phyloP scores from a whole-genome alignment of 2,797 vertebrate genomes.

The Myotis findleyi region DNA sequence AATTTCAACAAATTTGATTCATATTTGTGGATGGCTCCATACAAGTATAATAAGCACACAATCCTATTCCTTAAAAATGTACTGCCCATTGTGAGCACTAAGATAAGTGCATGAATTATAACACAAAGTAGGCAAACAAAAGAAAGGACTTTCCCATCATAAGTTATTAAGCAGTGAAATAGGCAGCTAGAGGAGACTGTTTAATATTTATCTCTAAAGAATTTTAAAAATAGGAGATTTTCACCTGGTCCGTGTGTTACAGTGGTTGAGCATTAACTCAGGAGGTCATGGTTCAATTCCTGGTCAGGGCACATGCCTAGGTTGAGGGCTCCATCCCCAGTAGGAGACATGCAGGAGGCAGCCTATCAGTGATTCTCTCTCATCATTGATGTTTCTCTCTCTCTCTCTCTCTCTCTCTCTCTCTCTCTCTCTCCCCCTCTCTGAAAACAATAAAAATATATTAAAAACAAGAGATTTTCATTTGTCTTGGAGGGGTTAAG shows the following conservation, averaged over 20 bases:
- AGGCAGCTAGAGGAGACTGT: background rate
- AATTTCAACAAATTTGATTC: background rate
- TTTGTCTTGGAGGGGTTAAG: background rate
- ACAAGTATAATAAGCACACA: background rate
- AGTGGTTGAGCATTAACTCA: too few species aligned
- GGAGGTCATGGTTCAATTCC: too few species aligned
- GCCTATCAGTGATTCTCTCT: too few species aligned
- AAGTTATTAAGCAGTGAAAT: background rate
- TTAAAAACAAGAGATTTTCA: background rate
- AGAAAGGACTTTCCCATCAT: background rate
- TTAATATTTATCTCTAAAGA: background rate
- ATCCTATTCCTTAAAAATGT: background rate
- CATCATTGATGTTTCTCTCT: too few species aligned
- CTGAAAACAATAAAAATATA: too few species aligned
- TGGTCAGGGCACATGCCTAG: too few species aligned
- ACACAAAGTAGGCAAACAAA: background rate
- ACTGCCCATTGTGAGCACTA: background rate
- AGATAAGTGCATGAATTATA: background rate
- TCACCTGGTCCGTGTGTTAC: background rate
- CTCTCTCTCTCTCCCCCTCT: too few species aligned
- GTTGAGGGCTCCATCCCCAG: too few species aligned
- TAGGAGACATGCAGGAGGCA: too few species aligned
- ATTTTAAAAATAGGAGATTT: slow-evolving; percentile 12
- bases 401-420: too few species aligned
- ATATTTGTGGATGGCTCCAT: background rate